Evolutionary conservation across 2,888 invertebrate species (phyloP).

Genomic region (Tipula helvola): DNA sequence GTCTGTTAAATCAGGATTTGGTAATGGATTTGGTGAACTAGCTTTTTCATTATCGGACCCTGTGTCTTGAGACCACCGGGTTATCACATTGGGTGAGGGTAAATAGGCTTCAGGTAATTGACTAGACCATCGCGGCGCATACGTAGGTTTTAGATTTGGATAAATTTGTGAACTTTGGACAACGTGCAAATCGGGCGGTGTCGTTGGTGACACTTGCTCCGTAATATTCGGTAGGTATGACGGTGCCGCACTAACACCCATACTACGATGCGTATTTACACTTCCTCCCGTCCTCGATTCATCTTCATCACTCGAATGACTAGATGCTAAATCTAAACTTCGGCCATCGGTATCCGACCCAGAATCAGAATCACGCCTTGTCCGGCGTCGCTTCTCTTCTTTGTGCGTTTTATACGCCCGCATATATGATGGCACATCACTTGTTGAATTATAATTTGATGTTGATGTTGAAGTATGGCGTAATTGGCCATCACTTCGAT

Average conservation of each 20-base stretch:
- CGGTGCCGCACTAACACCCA: slow-evolving; percentile 34
- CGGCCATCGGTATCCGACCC: slow-evolving; percentile 72
- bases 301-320: slow-evolving; percentile 89
- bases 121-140: slow-evolving; percentile 54
- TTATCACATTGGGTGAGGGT: slow-evolving; percentile 37
- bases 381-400: slow-evolving; percentile 24
- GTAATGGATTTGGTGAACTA: slow-evolving; percentile 54
- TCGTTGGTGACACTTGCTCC: slow-evolving; percentile 44
- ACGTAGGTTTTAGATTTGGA: slow-evolving; percentile 51
- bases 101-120: slow-evolving; percentile 52
- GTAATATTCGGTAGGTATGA: slow-evolving; percentile 51
- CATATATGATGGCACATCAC: slow-evolving; percentile 62
- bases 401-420: slow-evolving; percentile 45
- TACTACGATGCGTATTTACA: slow-evolving; percentile 36
- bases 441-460: slow-evolving; percentile 73
- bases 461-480: slow-evolving; percentile 76
- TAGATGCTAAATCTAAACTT: slow-evolving; percentile 83
- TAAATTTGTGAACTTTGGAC: slow-evolving; percentile 56
- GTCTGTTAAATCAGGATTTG: slow-evolving; percentile 67
- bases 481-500: slow-evolving; percentile 72
- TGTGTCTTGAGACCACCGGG: slow-evolving; percentile 69
- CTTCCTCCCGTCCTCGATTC: slow-evolving; percentile 39
- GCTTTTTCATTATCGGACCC: slow-evolving; percentile 63
- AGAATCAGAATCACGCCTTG: slow-evolving; percentile 57
- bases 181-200: slow-evolving; percentile 48